Percentiles rank a stretch among this genome's conserved stretches.
Evolutionary conservation across 2,113 vertebrate species (phyloP).

Genomic region (Craseonycteris thonglongyai): DNA sequence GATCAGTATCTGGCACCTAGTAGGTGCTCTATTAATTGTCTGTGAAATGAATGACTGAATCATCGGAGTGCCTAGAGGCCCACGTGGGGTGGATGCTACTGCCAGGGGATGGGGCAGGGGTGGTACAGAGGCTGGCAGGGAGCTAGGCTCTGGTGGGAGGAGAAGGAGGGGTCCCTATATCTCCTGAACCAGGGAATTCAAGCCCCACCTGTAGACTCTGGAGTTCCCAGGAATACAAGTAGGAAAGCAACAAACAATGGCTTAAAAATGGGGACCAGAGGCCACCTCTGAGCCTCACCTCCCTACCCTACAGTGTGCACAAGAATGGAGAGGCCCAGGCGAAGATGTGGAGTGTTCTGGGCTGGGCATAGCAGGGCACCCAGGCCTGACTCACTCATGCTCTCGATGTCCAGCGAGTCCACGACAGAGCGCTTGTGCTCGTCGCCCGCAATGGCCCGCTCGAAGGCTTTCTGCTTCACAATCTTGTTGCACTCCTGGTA

Average conservation of each 20-base stretch:
- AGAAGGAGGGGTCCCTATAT: background rate
- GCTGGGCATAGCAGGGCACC: accelerated
- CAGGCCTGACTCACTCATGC: constrained; percentile 88
- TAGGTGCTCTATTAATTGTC: background rate
- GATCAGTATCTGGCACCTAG: background rate
- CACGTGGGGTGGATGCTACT: accelerated
- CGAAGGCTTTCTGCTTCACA: constrained; percentile 94
- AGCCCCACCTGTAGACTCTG: background rate
- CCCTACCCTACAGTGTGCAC: accelerated
- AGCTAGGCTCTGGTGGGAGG: background rate
- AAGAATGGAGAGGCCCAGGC: accelerated
- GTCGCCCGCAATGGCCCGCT: constrained; percentile 92
- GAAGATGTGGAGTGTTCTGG: accelerated
- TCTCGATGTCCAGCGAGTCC: constrained; percentile 94
- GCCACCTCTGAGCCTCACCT: accelerated
- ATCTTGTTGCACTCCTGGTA: constrained; percentile 95
- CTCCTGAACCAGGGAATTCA: accelerated
- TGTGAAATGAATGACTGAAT: background rate
- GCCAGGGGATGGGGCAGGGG: too few relatives aligned
- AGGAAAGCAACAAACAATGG: background rate
- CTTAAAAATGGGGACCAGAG: background rate
- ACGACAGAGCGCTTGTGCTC: constrained; percentile 91
- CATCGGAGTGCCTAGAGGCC: background rate
- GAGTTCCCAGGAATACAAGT: background rate
- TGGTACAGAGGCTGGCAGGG: background rate